phyloP scores from a whole-genome alignment of 2,113 vertebrate genomes.

The Nesoenas mayeri region DNA sequence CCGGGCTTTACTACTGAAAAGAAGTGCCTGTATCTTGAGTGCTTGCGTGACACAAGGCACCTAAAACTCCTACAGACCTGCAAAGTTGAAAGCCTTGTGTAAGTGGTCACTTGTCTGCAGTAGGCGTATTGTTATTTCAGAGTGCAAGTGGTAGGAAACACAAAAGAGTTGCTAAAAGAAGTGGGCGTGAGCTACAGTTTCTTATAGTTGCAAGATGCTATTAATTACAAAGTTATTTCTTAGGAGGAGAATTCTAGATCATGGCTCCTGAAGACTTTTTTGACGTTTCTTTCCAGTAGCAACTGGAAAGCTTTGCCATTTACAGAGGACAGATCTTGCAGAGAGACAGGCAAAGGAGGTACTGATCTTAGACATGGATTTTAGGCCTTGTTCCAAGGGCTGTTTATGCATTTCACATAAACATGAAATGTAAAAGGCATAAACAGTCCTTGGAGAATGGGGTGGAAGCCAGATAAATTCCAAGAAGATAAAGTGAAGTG shows the following conservation, averaged over 20 bases:
- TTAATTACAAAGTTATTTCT: not conserved
- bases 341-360: not conserved
- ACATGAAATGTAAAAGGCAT: not conserved
- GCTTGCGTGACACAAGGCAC: not conserved
- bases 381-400: not conserved
- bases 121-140: not conserved
- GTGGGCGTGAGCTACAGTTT: not conserved
- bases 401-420: not conserved
- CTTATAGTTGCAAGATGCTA: not conserved
- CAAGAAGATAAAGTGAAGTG: not conserved
- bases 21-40: accelerated
- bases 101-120: not conserved
- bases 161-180: not conserved
- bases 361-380: not conserved
- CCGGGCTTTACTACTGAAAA: not conserved
- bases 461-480: not conserved
- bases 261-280: not conserved
- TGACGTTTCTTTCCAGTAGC: not conserved
- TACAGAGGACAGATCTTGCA: not conserved
- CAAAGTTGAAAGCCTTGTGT: not conserved
- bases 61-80: not conserved
- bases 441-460: slow-evolving; percentile 31
- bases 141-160: not conserved
- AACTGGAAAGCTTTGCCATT: not conserved
- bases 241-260: not conserved